Conservation (phyloP, 2,113 vertebrate species). For the Ailurus styani region DNA sequence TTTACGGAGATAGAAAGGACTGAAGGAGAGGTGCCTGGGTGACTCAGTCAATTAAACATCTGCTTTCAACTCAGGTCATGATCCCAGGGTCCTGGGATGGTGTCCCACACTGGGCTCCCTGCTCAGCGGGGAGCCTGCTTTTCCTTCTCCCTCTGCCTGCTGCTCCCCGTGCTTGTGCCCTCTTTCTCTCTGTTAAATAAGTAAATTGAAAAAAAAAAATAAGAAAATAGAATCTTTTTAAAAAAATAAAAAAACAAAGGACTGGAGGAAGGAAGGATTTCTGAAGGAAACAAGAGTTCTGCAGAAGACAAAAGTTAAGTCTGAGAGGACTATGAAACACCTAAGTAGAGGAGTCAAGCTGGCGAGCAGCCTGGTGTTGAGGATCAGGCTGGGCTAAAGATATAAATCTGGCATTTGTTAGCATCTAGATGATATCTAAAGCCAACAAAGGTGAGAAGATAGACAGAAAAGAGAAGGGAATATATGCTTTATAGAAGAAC, state of each 20-base stretch:
- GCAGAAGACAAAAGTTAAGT: conserved; percentile 20
- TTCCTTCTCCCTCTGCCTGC: no score
- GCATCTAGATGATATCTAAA: conserved; percentile 61
- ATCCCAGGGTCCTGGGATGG: no score
- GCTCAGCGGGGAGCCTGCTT: no score
- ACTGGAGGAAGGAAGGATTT: neutral
- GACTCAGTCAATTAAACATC: neutral
- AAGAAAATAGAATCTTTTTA: neutral
- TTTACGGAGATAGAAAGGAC: neutral
- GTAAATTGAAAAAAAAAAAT: no score
- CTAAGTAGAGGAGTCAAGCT: conserved; percentile 56
- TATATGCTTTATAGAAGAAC: neutral
- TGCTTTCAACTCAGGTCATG: no score
- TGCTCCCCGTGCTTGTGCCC: no score
- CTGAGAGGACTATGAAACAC: conserved; percentile 23
- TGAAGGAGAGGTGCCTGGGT: neutral
- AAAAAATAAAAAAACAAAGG: neutral
- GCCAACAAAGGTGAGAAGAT: neutral
- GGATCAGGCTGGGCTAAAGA: conserved; percentile 39
- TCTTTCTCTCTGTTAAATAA: no score
- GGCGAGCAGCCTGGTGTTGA: conserved; percentile 43
- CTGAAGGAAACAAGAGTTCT: neutral
- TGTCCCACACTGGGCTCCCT: no score
- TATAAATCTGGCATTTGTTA: conserved; percentile 67
- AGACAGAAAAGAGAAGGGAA: neutral